Evolutionary conservation across 2,797 vertebrate species (phyloP).

Genomic region (Lithobates sylvaticus): DNA sequence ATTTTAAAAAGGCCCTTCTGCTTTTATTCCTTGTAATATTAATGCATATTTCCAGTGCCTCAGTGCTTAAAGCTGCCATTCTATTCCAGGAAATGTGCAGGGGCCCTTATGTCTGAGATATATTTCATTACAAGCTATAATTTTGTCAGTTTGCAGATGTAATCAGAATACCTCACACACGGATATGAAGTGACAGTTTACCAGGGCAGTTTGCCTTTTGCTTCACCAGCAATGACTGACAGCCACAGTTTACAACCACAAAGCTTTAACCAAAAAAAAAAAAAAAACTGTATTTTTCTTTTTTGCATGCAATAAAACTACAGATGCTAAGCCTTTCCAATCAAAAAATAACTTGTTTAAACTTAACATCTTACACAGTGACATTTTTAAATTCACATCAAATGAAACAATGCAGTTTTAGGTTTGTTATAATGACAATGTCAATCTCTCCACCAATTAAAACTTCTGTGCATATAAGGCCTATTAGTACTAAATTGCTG

Average conservation of each 20-base stretch:
- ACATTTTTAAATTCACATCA: background rate
- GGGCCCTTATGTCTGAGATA: background rate
- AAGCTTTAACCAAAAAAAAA: constrained; percentile 22
- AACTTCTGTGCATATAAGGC: background rate
- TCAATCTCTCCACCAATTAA: background rate
- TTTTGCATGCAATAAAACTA: constrained; percentile 21
- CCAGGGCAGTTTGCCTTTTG: constrained; percentile 40
- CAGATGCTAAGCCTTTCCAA: background rate
- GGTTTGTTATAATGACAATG: background rate
- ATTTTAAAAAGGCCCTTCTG: background rate
- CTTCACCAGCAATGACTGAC: constrained; percentile 47
- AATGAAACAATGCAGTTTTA: background rate
- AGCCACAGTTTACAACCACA: constrained; percentile 53
- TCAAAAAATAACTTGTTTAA: background rate
- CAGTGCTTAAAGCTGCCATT: background rate
- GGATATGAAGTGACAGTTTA: constrained; percentile 55
- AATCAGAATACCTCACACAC: constrained; percentile 45
- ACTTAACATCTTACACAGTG: background rate
- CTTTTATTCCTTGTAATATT: background rate
- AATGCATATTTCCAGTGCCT: constrained; percentile 1
- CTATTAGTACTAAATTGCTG: no score
- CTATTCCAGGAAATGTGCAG: background rate
- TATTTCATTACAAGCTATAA: constrained; percentile 35
- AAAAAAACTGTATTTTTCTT: background rate
- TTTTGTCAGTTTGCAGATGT: constrained; percentile 60